Conservation (phyloP, 2,888 invertebrate genomes). For the Andrena haemorrhoa region DNA sequence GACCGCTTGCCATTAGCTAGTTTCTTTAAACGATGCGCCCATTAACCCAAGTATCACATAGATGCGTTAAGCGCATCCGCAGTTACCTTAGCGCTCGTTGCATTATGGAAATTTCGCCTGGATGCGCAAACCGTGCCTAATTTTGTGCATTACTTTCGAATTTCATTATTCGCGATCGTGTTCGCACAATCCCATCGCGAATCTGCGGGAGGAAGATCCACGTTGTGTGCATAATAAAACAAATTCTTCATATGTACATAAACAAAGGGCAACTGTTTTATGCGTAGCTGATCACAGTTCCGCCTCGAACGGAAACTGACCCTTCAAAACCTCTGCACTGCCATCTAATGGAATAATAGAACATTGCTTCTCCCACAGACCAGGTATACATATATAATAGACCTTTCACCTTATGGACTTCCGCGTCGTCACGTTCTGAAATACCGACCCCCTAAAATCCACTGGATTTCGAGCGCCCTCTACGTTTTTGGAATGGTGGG, state of each 20-base stretch:
- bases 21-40: constrained; percentile 61
- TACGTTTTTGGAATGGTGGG: too few species aligned
- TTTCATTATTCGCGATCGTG: constrained; percentile 14
- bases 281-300: neutral
- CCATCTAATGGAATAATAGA: constrained; percentile 7
- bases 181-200: constrained; percentile 7
- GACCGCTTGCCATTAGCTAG: constrained; percentile 57
- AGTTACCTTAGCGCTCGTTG: constrained; percentile 46
- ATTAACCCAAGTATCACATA: constrained; percentile 69
- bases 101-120: constrained; percentile 64
- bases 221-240: neutral
- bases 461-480: too few species aligned
- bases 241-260: neutral
- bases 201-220: neutral
- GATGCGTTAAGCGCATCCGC: constrained; percentile 60
- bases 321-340: neutral
- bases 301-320: neutral
- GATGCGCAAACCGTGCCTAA: constrained; percentile 46
- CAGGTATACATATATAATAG: too few species aligned
- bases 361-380: too few species aligned
- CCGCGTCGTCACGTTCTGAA: too few species aligned
- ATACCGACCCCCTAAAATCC: too few species aligned
- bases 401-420: too few species aligned
- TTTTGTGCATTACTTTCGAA: constrained; percentile 41
- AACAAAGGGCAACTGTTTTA: neutral